These are phyloP conservation scores for Troglohyphantes excavatus DNA, from an alignment of 2,888 invertebrate genomes.

Conservation along the genomic window DNA sequence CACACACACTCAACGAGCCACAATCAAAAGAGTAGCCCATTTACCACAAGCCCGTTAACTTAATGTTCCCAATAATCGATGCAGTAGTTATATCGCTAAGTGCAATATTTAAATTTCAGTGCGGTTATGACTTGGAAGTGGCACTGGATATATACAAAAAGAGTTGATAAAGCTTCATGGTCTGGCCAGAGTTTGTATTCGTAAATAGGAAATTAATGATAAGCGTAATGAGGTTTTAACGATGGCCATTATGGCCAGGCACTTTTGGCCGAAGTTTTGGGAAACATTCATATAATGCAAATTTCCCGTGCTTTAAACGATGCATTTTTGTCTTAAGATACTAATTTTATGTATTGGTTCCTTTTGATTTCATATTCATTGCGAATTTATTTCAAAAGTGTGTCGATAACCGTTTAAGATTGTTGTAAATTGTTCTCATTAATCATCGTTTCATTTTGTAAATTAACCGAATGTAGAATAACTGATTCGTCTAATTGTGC, in stretches of 20 bases:
- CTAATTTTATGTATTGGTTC: no score
- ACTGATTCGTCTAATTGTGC: no score
- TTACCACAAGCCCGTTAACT: neutral
- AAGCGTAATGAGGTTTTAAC: conserved; percentile 55
- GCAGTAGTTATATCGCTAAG: neutral
- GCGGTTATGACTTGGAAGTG: conserved; percentile 1
- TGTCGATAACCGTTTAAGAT: no score
- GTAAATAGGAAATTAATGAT: conserved; percentile 58
- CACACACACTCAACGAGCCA: no score
- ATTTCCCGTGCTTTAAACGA: neutral
- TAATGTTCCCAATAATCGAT: conserved; percentile 30
- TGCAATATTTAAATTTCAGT: conserved; percentile 10
- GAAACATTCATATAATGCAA: conserved; percentile 36
- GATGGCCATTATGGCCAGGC: conserved; percentile 21
- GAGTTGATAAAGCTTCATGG: neutral
- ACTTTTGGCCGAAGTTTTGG: neutral
- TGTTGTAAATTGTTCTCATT: no score
- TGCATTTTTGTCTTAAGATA: no score
- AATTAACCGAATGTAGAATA: no score
- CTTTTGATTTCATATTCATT: no score
- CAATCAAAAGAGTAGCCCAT: neutral
- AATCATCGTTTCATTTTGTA: no score
- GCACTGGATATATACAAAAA: conserved; percentile 7
- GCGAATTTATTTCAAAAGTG: no score
- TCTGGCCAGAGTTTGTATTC: conserved; percentile 29